Evolutionary conservation across 2,113 vertebrate genomes (phyloP).

Genomic region (Clarias gariepinus): DNA sequence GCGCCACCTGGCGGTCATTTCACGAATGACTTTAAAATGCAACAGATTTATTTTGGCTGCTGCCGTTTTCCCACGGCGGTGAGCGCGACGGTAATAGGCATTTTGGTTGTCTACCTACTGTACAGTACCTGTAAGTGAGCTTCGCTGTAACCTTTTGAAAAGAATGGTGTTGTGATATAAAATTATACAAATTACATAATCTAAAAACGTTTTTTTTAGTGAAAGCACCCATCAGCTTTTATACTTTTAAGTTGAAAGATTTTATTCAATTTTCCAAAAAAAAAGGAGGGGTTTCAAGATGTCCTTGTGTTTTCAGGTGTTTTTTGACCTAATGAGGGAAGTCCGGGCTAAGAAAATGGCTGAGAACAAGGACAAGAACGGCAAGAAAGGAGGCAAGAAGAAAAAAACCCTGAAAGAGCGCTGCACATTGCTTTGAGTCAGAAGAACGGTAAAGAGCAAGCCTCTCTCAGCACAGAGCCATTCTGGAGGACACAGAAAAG

Average conservation of each 20-base stretch:
- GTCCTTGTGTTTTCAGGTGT: constrained; percentile 76
- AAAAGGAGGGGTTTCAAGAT: neutral
- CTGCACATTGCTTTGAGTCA: constrained; percentile 86
- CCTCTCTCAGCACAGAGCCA: constrained; percentile 2
- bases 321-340: constrained; percentile 97
- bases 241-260: neutral
- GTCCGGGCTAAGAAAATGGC: constrained; percentile 94
- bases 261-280: neutral
- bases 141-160: too few relatives aligned
- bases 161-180: neutral
- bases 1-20: too few relatives aligned
- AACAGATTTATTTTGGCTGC: too few relatives aligned
- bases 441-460: neutral
- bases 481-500: constrained; percentile 10
- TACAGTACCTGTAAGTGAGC: too few relatives aligned
- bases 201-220: neutral
- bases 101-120: too few relatives aligned
- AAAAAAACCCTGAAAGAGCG: constrained; percentile 89
- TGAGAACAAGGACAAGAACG: constrained; percentile 94
- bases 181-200: neutral
- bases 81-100: too few relatives aligned
- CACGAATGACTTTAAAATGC: too few relatives aligned
- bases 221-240: neutral
- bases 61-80: too few relatives aligned
- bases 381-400: constrained; percentile 88